Evolutionary conservation across 2,888 invertebrate species (phyloP).

Genomic region (Lypha dubia): DNA sequence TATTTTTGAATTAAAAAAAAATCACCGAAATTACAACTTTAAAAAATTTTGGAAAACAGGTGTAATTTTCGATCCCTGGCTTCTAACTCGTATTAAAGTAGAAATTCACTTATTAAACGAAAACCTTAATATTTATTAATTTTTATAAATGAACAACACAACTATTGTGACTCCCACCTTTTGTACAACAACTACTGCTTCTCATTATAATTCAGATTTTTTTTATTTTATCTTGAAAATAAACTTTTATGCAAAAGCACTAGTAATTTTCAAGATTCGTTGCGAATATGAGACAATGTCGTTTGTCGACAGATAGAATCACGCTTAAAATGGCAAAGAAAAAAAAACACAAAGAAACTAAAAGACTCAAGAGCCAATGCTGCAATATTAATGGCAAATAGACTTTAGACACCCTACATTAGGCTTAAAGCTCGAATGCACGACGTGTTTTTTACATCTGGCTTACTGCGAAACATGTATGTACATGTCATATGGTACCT

Average conservation of each 20-base stretch:
- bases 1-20: no score
- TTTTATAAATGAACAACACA: constrained; percentile 27
- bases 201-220: constrained; percentile 41
- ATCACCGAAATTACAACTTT: no score
- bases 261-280: constrained; percentile 13
- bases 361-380: constrained; percentile 34
- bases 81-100: background rate
- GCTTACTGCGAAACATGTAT: no score
- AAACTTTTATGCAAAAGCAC: constrained; percentile 25
- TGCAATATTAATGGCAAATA: constrained; percentile 15
- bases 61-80: background rate
- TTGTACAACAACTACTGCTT: constrained; percentile 26
- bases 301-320: constrained; percentile 49
- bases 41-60: no score
- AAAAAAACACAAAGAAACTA: background rate
- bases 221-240: constrained; percentile 44
- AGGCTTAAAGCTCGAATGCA: no score
- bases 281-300: constrained; percentile 55
- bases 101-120: background rate
- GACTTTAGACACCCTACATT: constrained; percentile 20
- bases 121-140: constrained; percentile 11
- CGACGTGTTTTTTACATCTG: no score
- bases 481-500: no score
- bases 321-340: constrained; percentile 13
- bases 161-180: constrained; percentile 57